These are phyloP conservation scores for Rhinichthys osculus DNA, from an alignment of 2,797 vertebrate genomes.

Conservation along the genomic window DNA sequence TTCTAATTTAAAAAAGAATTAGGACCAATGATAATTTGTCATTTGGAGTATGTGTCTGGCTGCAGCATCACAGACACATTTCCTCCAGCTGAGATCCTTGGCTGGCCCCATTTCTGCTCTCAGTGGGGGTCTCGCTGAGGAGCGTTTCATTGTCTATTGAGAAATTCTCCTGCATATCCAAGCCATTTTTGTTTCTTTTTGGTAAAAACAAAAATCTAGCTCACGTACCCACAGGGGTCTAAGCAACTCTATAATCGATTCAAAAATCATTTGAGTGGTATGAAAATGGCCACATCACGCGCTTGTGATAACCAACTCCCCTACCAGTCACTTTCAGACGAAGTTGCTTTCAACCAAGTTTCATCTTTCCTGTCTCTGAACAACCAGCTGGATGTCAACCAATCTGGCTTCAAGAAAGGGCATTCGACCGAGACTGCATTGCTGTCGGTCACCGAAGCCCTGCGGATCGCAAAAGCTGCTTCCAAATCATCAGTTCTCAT, in stretches of 20 bases:
- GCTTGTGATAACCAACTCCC: not conserved
- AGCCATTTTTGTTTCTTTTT: slow-evolving; percentile 16
- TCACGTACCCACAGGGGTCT: slow-evolving; percentile 15
- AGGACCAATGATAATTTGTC: slow-evolving; percentile 47
- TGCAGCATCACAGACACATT: slow-evolving; percentile 38
- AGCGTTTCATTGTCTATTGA: slow-evolving; percentile 45
- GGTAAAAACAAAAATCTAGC: slow-evolving; percentile 9
- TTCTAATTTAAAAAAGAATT: slow-evolving; percentile 36
- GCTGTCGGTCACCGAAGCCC: no score
- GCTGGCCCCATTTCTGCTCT: slow-evolving; percentile 52
- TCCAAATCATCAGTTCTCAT: no score
- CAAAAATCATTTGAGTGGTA: not conserved
- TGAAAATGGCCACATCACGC: slow-evolving; percentile 2
- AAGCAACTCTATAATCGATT: not conserved
- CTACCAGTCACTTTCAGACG: no score
- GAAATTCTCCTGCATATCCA: slow-evolving; percentile 38
- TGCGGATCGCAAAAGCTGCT: no score
- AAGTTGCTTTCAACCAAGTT: no score
- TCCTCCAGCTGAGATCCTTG: slow-evolving; percentile 54
- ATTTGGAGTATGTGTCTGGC: slow-evolving; percentile 40
- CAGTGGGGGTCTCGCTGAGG: slow-evolving; percentile 37
- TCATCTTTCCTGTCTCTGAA: no score
- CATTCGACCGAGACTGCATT: no score
- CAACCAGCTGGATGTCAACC: no score
- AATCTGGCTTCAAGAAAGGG: no score